Evolutionary conservation across 2,797 vertebrate genomes (phyloP).

Genomic region (Rhabdomys pumilio): DNA sequence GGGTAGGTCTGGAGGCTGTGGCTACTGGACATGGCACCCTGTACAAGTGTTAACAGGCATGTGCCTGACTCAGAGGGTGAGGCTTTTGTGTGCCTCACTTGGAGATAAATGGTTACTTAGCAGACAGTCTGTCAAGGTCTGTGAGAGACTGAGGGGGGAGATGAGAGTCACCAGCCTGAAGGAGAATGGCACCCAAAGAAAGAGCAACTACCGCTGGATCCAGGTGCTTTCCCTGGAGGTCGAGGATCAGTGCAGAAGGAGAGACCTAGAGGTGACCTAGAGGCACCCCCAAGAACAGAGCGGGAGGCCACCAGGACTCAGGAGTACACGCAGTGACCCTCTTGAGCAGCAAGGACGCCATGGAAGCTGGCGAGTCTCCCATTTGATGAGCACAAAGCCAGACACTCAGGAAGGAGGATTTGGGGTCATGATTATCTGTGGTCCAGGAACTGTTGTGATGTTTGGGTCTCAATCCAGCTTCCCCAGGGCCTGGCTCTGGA

Average conservation of each 20-base stretch:
- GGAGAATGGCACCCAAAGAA: not conserved
- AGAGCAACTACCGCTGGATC: not conserved
- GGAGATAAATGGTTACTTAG: not conserved
- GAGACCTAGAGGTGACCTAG: not conserved
- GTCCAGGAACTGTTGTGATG: not conserved
- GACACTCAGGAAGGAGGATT: not conserved
- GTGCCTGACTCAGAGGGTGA: too few species aligned
- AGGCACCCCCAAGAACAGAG: not conserved
- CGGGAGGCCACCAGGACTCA: not conserved
- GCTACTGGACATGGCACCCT: not conserved
- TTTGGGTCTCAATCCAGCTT: not conserved
- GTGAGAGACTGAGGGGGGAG: not conserved
- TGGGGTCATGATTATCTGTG: not conserved
- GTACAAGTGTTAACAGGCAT: too few species aligned
- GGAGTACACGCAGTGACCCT: too few species aligned
- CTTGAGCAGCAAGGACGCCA: not conserved
- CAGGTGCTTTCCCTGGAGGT: not conserved
- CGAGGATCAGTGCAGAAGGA: not conserved
- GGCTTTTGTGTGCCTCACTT: not conserved
- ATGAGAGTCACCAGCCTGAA: rapidly evolving
- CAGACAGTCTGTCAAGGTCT: not conserved
- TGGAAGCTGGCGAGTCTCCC: not conserved
- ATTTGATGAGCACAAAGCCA: not conserved
- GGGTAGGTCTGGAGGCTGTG: rapidly evolving
- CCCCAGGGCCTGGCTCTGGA: too few species aligned